phyloP scores from a whole-genome alignment of 2,797 vertebrate genomes.

The Rousettus madagascariensis region DNA sequence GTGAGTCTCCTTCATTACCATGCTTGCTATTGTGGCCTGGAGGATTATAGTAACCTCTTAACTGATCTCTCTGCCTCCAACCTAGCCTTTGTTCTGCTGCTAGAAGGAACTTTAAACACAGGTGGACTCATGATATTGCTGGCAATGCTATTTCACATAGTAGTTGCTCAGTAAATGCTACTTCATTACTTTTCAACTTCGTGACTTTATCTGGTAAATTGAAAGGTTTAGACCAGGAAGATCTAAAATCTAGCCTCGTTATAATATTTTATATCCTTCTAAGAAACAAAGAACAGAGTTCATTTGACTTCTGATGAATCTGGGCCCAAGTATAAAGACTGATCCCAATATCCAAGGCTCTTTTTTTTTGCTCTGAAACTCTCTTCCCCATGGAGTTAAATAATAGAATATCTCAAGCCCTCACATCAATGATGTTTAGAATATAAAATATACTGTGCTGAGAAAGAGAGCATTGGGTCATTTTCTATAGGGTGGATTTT shows the following conservation, averaged over 20 bases:
- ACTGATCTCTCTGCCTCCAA: neutral
- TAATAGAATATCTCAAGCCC: neutral
- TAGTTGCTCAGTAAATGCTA: neutral
- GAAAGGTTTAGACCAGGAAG: neutral
- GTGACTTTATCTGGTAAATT: neutral
- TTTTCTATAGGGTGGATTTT: neutral
- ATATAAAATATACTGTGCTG: neutral
- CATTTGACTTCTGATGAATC: slow-evolving; percentile 9
- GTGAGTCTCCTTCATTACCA: neutral
- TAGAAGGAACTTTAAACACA: neutral
- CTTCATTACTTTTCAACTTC: neutral
- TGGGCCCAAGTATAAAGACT: neutral
- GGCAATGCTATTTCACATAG: neutral
- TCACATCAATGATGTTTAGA: slow-evolving; percentile 2
- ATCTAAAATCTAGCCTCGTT: neutral
- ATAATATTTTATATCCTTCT: neutral
- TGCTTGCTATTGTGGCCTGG: neutral
- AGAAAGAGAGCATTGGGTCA: neutral
- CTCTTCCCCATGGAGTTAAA: neutral
- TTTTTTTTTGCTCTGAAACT: neutral
- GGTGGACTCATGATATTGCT: neutral
- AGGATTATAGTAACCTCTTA: neutral
- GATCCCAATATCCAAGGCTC: neutral
- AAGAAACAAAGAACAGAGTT: neutral
- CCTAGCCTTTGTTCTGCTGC: neutral